Evolutionary conservation across 2,113 vertebrate species (phyloP), one percentile per base, ranked within the genome.

Genomic region (Rhea pennata): DNA sequence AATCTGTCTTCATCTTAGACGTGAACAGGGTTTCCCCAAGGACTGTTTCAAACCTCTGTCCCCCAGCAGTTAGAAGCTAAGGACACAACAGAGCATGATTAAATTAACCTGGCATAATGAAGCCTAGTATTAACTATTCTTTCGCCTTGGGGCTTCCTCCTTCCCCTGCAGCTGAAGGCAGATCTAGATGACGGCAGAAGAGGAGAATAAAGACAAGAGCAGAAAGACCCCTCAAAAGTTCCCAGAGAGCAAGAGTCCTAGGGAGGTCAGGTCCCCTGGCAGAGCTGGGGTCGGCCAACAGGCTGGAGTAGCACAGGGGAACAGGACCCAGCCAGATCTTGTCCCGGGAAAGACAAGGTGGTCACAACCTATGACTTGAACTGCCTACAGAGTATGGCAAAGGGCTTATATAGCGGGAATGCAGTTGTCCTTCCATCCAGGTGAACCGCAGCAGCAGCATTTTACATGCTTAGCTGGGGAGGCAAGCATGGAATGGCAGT

Each of bases 381-480:
- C 42, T 44, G 22, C 27, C 53, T 36, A 54, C 26, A 29, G 31
- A 70, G 36, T 39, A 42, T 22, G 15, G 16, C 15, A 3, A 15
- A 42, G 40, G 54, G 22, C 62, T 44, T 14, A 51, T 9, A 10
- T 26, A 27, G 51, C 51, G 10, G 16, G 26, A 50, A 39, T 12
- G 5, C 27, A 5, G 15, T 6, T 36, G 50, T 51, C 50, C 12
- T 72, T 26, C 70, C 36, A 23, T n/a, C 33, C 44, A 24, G 31
- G 33, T 16, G 78, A 92, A 40, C 3, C 36, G 75, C 78, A 58
- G 64, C 15, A 36, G 87, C 62, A 74, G 69, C 3, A 0, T 33
- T 67, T 16, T 22, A 42, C 33, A 7, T 0, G 4, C 2, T 0
- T 1, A 20, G 13, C 0, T 21, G 50, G 53, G 50, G 53, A 64